Evolutionary conservation across 2,113 vertebrate species (phyloP), one percentile per base, ranked within the genome.

Genomic region (Mesocricetus auratus): DNA sequence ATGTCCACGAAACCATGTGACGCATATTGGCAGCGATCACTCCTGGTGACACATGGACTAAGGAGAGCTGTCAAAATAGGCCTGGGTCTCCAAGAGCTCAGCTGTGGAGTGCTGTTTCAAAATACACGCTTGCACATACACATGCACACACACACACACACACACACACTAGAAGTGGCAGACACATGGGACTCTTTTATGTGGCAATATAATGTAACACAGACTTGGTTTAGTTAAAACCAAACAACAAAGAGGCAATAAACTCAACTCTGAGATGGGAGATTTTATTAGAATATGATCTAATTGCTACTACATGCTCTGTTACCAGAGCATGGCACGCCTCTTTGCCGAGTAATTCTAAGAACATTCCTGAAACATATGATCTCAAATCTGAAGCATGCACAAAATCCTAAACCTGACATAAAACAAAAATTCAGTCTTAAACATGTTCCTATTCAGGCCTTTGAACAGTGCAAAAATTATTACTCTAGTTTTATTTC

Each of bases 1-100:
- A 92, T 96, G 33, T 53, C 78, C 88, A 91, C 86, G 62, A 85
- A 96, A 94, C 96, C 96, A 96, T 68, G 96, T 92, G 95, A 96
- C 90, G 94, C 91, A 53, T 82, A 66, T 95, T 96, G 97, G 97
- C 97, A 97, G 94, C 75, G 90, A 95, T 86, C 0, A 19, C 92
- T 94, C 88, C 95, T 97, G 92, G 94, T 95, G 96, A 96, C 86
- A 71, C 89, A 79, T 0, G 93, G 92, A 94, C 90, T 62, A 95
- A 96, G 93, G 90, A 89, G 96, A 93, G 94, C 95, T 98, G 97
- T 98, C 97, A 98, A 97, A 98, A 98, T 95, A 98, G 97, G 95
- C 95, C 91, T 0, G 5, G 82, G 94, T 73, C 97, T 97, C 94
- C 95, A 97, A 94, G 90, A 78, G 93, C 97, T 97, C 97, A 96